Evolutionary conservation across 2,797 vertebrate species (phyloP), one percentile per base, ranked within the genome.

Genomic region (Eulemur coronatus): DNA sequence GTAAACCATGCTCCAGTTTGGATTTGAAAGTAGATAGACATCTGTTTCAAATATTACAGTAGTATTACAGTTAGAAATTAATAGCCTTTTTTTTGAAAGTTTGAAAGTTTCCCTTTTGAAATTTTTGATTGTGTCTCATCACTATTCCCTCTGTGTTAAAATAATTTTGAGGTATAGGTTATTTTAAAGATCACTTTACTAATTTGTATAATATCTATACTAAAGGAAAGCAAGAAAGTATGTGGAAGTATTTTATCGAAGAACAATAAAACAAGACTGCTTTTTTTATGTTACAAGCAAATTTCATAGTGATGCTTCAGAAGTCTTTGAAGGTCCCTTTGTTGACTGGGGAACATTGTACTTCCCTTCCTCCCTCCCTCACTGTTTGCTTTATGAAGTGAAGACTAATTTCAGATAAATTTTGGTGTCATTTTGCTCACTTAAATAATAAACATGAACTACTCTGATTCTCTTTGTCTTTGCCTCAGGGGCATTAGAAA

Each of bases 11-110:
- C 78, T 96, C 95, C 93, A 95, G 87, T 97, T 96, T 96, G 97
- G 93, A 93, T 96, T 91, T 95, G 82, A 96, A 92, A 82, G 12
- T 5, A 96, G 92, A 96, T 96, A 95, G 96, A 95, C 82, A 97
- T 93, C 94, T 97, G 96, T 35, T 97, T 97, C 89, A 97, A 96
- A 97, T 97, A 97, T 96, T 97, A 97, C 97, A 96, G 96, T 97
- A 78, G 92, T 94, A 63, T 96, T 96, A 50, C 18, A 81, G 48
- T 80, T 95, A 92, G 92, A 97, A 94, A 92, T 97, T 89, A 90
- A 97, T 94, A 86, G 82, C 57, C 4, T 0, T 0, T 92, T 96
- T 90, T 75, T 75, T 84, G 76, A 72, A 82, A 96, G 73, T 81
- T 55, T 91, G 50, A 38, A 70, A 33, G 75, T 95, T 96, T 95